phyloP scores from a whole-genome alignment of 2,113 vertebrate species.

The Mormoops blainvillei region DNA sequence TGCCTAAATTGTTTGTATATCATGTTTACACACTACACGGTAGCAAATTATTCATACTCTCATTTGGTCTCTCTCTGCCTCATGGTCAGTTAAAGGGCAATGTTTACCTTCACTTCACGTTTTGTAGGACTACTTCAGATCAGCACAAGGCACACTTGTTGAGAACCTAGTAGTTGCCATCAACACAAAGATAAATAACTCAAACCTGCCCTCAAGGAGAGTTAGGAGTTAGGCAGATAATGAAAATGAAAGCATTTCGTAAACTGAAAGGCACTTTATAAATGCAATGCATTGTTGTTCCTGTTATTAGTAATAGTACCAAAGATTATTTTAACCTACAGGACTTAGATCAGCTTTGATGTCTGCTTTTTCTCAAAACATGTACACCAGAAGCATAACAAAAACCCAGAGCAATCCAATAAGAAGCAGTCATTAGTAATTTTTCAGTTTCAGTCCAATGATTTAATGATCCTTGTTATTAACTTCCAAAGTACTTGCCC shows the following conservation, averaged over 20 bases:
- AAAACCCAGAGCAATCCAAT: background rate
- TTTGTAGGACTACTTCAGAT: background rate
- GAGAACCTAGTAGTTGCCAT: background rate
- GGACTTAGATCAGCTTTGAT: background rate
- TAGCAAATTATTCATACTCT: background rate
- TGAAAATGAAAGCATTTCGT: background rate
- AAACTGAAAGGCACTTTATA: conserved; percentile 33
- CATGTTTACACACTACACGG: background rate
- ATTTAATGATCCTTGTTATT: background rate
- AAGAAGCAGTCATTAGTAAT: background rate
- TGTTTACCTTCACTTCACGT: background rate
- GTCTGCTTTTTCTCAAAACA: background rate
- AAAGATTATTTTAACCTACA: conserved; percentile 5
- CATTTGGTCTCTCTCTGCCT: background rate
- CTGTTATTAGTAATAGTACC: background rate
- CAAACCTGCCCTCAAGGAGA: conserved; percentile 4
- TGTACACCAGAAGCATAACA: background rate
- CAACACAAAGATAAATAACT: conserved; percentile 17
- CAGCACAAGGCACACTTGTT: background rate
- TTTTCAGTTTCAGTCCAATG: background rate
- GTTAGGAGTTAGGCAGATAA: background rate
- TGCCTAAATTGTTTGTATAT: background rate
- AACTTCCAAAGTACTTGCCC: background rate
- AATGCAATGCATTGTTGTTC: background rate
- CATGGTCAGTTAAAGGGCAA: background rate